Conservation (phyloP, 2,888 invertebrate genomes). For the Callimorpha dominula region DNA sequence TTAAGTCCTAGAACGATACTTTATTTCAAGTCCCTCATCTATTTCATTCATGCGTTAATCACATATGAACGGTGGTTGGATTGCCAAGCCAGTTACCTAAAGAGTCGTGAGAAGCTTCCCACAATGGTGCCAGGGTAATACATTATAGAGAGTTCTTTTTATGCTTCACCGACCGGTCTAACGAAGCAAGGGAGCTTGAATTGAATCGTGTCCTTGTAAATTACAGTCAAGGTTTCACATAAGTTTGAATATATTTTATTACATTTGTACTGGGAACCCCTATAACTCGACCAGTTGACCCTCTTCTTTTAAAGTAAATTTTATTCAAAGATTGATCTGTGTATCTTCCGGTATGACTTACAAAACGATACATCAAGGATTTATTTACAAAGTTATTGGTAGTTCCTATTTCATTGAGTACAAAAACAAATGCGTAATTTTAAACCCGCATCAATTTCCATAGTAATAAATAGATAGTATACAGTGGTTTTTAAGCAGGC, state of each 20-base stretch:
- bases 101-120: slow-evolving; percentile 76
- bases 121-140: slow-evolving; percentile 65
- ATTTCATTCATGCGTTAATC: slow-evolving; percentile 28
- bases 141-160: slow-evolving; percentile 56
- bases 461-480: slow-evolving; percentile 34
- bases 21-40: background rate
- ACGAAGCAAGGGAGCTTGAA: slow-evolving; percentile 40
- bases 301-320: background rate
- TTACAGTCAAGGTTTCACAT: slow-evolving; percentile 41
- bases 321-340: background rate
- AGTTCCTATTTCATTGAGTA: slow-evolving; percentile 1
- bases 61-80: slow-evolving; percentile 35
- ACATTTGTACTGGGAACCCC: background rate
- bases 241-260: slow-evolving; percentile 10
- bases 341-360: background rate
- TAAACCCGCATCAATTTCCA: background rate
- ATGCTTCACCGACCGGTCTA: slow-evolving; percentile 53
- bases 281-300: background rate
- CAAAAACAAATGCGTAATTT: background rate
- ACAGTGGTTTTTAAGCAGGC: slow-evolving; percentile 33
- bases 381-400: background rate
- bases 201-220: slow-evolving; percentile 38
- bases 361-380: background rate
- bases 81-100: slow-evolving; percentile 44
- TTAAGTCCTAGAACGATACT: background rate